Base-by-base conservation (phyloP, 2,888 invertebrate species). In the Anoncus sp. region DNA sequence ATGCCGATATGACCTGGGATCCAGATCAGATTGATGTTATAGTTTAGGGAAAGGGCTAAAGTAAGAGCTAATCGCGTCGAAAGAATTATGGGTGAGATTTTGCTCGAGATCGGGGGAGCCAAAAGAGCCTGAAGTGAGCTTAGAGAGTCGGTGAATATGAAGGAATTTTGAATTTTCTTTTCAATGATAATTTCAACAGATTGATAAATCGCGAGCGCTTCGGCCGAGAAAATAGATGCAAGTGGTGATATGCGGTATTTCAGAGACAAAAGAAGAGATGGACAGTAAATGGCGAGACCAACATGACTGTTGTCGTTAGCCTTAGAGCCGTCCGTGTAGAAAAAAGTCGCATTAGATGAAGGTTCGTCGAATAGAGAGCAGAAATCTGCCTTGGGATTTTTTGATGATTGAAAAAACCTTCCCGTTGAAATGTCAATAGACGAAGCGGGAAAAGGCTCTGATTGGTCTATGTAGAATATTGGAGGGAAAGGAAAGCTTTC, bases 321-420 rank as follows among this genome's bases (percentile, higher is more conserved):
- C 43, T 71, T 80, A 3, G 76, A 81, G 20, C 78, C 77, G 53
- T 79, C 79, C 1, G 82, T 80, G 24, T 27, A 80, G 10, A 82
- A 80, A 16, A 45, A 59, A 6, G 35, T 35, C n/a, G 12, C 5
- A 1, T 35, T 22, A n/a, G n/a, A n/a, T n/a, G n/a, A n/a, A n/a
- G n/a, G n/a, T n/a, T n/a, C n/a, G 0, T 4, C 6, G 27, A 66
- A 51, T 0, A 16, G 5, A 0, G 60, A 31, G 2, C 51, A 22
- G 2, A 63, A 72, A 24, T 49, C 12, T 18, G 12, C 0, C 60
- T 66, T 1, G 66, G 40, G 57, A 9, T 7, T 38, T 22, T 10
- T 2, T 51, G 7, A 22, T 51, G 45, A 16, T 45, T 45, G 45
- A 45, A 45, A 18, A 18, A 45, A 9, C 18, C 45, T n/a, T 12